Percentiles rank a stretch among this genome's conserved stretches.
phyloP scores from a whole-genome alignment of 2,888 invertebrate species.

The Tipula vernalis region DNA sequence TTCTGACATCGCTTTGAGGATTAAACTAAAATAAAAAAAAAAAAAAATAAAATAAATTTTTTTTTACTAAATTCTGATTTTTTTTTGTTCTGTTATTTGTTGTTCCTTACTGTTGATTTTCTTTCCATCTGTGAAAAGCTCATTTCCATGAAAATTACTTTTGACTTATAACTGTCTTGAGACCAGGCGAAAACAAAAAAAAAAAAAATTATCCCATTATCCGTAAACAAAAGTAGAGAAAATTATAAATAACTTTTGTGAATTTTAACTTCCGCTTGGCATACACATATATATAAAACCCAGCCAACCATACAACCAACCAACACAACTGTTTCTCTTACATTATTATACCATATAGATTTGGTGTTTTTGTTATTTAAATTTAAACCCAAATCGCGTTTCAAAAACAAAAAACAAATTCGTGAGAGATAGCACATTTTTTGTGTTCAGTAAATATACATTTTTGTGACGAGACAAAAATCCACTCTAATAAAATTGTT shows the following conservation, averaged over 20 bases:
- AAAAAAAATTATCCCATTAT: neutral
- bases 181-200: neutral
- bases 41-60: neutral
- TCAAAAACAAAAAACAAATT: neutral
- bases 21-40: neutral
- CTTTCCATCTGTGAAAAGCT: neutral
- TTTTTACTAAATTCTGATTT: neutral
- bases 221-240: neutral
- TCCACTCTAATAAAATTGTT: neutral
- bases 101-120: slow-evolving; percentile 4
- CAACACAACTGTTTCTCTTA: neutral
- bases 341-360: neutral
- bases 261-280: neutral
- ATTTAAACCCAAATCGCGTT: neutral
- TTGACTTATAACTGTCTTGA: neutral
- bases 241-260: neutral
- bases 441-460: neutral
- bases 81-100: neutral
- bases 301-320: neutral
- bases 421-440: neutral
- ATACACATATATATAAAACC: neutral
- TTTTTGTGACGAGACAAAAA: neutral
- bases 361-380: neutral
- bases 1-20: slow-evolving; percentile 4
- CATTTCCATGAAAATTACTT: neutral